Conservation (phyloP, 2,113 vertebrate species). For the Panurus biarmicus region DNA sequence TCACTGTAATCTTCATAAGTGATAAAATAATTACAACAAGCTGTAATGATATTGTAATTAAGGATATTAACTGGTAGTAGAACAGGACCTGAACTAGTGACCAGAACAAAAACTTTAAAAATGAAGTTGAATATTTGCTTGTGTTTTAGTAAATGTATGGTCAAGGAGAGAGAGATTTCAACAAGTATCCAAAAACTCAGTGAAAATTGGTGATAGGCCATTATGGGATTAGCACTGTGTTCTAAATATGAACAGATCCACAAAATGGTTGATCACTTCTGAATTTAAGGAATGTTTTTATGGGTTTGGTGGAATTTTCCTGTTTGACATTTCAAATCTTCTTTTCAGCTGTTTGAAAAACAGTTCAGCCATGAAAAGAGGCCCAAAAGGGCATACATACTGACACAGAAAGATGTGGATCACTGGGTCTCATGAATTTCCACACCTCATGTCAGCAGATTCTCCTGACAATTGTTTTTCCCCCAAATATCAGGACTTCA, state of each 20-base stretch:
- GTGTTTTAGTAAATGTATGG: neutral
- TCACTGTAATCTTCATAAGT: neutral
- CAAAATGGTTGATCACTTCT: neutral
- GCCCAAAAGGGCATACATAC: neutral
- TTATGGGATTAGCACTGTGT: neutral
- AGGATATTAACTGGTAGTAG: neutral
- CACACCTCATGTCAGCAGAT: neutral
- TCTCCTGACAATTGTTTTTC: neutral
- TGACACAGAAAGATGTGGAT: neutral
- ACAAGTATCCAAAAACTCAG: neutral
- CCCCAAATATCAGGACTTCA: neutral
- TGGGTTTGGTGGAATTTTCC: neutral
- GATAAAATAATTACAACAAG: neutral
- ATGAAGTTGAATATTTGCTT: neutral
- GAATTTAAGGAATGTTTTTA: neutral
- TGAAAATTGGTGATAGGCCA: neutral
- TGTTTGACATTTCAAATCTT: neutral
- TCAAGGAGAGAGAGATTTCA: neutral
- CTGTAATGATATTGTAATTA: neutral
- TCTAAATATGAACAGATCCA: neutral
- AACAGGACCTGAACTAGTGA: neutral
- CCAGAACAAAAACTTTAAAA: neutral
- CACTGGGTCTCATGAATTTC: neutral
- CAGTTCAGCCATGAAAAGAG: neutral
- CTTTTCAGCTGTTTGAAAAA: neutral